Evolutionary conservation across 1,140 invertebrate species (phyloP).

Genomic region (Stegodyphus dumicola): DNA sequence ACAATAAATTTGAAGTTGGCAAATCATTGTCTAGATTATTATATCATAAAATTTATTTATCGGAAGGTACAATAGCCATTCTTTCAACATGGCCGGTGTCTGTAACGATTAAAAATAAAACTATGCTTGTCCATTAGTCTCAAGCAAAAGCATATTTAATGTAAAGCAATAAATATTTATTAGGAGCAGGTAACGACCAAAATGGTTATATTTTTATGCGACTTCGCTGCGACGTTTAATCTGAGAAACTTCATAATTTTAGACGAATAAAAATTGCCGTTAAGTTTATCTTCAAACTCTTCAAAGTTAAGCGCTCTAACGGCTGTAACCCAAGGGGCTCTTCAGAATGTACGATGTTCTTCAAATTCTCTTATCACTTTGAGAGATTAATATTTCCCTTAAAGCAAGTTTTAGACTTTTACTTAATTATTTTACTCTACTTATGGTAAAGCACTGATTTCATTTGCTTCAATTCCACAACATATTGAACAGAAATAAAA

Average conservation of each 20-base stretch:
- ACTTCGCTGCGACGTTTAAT: background rate
- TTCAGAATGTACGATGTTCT: constrained; percentile 9
- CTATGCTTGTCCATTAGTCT: too few species aligned
- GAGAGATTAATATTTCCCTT: constrained; percentile 38
- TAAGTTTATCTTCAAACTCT: constrained; percentile 48
- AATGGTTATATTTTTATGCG: constrained; percentile 16
- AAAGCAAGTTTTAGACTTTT: too few species aligned
- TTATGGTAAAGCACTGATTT: constrained; percentile 1
- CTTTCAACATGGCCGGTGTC: too few species aligned
- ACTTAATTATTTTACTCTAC: too few species aligned
- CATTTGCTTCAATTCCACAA: background rate
- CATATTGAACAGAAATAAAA: too few species aligned
- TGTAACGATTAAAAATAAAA: too few species aligned
- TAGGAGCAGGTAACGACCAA: constrained; percentile 21
- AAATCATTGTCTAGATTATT: too few species aligned
- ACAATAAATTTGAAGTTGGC: too few species aligned
- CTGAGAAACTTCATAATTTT: constrained; percentile 18
- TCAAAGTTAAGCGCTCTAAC: constrained; percentile 34
- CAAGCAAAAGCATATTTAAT: constrained; percentile 1
- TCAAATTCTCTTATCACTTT: constrained; percentile 39
- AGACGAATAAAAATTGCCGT: constrained; percentile 35
- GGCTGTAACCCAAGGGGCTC: constrained; percentile 36
- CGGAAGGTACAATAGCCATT: too few species aligned
- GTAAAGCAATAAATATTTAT: constrained; percentile 50
- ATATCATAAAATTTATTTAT: too few species aligned